Conservation (phyloP, 2,113 vertebrate species). For the Sminthopsis crassicaudata region DNA sequence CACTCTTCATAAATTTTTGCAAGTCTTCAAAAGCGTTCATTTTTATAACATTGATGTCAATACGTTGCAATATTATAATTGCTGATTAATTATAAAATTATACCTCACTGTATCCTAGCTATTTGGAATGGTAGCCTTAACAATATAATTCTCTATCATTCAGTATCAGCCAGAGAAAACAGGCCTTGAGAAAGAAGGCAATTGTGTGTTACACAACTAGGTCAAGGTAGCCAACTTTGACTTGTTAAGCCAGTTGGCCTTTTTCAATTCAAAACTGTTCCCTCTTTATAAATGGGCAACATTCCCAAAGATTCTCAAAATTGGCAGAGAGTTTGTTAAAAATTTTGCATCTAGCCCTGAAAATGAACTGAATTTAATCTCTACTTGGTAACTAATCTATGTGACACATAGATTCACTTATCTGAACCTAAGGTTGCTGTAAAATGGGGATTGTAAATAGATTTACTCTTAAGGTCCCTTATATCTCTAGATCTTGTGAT, state of each 20-base stretch:
- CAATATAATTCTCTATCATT: background rate
- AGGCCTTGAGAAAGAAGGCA: background rate
- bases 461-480: background rate
- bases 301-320: background rate
- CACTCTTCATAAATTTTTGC: background rate
- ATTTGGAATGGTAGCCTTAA: background rate
- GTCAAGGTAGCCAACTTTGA: background rate
- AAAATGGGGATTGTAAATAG: background rate
- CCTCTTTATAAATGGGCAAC: background rate
- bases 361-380: background rate
- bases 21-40: background rate
- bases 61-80: background rate
- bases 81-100: background rate
- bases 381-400: background rate
- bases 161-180: background rate
- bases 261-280: background rate
- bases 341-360: background rate
- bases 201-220: background rate
- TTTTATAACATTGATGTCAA: background rate
- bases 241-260: background rate
- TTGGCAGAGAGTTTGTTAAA: background rate
- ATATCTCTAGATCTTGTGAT: background rate
- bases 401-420: background rate
- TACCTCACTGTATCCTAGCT: background rate
- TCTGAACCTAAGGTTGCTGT: background rate